phyloP scores from a whole-genome alignment of 2,888 invertebrate species.

The Cremastinae sp. region DNA sequence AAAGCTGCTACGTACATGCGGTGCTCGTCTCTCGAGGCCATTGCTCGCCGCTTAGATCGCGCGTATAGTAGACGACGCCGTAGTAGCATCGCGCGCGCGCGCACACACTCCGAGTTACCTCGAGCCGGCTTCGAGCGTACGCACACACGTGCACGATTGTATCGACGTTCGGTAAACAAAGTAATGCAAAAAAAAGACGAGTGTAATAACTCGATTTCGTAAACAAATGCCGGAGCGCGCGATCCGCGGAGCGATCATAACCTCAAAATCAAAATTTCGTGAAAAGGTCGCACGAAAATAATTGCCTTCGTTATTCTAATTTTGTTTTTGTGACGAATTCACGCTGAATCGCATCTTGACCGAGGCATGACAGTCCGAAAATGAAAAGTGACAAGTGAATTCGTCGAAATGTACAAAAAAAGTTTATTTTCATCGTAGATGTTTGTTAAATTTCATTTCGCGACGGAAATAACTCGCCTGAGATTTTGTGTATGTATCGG shows the following conservation, averaged over 20 bases:
- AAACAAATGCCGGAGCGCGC: background rate
- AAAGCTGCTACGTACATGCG: conserved; percentile 49
- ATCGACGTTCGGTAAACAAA: background rate
- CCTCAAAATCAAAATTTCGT: too few relatives aligned
- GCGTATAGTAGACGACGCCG: conserved; percentile 18
- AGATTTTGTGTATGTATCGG: too few relatives aligned
- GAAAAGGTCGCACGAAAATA: too few relatives aligned
- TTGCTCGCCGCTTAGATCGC: conserved; percentile 49
- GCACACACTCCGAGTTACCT: conserved; percentile 55
- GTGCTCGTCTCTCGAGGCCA: conserved; percentile 59
- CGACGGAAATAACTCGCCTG: too few relatives aligned
- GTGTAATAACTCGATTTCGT: background rate
- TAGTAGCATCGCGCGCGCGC: conserved; percentile 47
- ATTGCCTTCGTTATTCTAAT: too few relatives aligned
- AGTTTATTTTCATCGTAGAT: too few relatives aligned
- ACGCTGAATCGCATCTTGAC: too few relatives aligned
- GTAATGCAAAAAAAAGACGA: background rate
- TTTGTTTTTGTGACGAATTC: too few relatives aligned
- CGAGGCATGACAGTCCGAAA: too few relatives aligned
- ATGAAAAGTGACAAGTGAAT: too few relatives aligned
- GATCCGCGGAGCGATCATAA: background rate
- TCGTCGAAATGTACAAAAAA: too few relatives aligned
- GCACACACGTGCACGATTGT: background rate
- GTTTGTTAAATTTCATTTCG: too few relatives aligned
- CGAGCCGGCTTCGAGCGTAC: conserved; percentile 22